These are phyloP conservation scores for Cephus rjabovi DNA, from an alignment of 2,888 invertebrate species.

Conservation along the genomic window DNA sequence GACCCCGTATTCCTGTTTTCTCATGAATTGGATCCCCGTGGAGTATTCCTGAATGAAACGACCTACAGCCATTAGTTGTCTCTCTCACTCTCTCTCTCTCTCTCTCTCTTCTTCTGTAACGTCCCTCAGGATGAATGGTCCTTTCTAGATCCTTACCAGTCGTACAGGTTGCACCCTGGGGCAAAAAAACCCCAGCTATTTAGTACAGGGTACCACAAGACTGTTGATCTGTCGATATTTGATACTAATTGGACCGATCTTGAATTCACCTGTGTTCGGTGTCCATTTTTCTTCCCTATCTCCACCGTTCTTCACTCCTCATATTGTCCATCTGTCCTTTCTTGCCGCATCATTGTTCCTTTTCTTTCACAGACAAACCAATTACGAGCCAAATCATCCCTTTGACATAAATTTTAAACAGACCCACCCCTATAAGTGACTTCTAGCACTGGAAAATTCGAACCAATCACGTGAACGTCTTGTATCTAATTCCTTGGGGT, in stretches of 20 bases:
- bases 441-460: no score
- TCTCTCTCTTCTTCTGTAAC: not conserved
- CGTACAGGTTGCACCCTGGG: constrained; percentile 52
- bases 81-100: not conserved
- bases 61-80: constrained; percentile 49
- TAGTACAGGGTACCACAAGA: constrained; percentile 47
- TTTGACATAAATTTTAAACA: no score
- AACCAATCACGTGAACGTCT: constrained; percentile 8
- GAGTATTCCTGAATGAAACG: constrained; percentile 54
- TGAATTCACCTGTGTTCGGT: constrained; percentile 15
- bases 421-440: no score
- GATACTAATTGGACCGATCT: constrained; percentile 58
- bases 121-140: constrained; percentile 36
- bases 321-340: constrained; percentile 5
- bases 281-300: constrained; percentile 15
- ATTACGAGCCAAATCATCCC: no score
- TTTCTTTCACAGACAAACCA: no score
- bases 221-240: constrained; percentile 52
- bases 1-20: constrained; percentile 35
- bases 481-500: constrained; percentile 16
- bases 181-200: constrained; percentile 41
- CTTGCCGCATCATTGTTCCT: constrained; percentile 6
- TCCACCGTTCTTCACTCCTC: not conserved
- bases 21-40: constrained; percentile 49
- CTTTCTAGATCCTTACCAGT: constrained; percentile 46